Percentiles rank a stretch among this genome's conserved stretches.
These are phyloP conservation scores for Leptopilina syphax DNA, from an alignment of 2,888 invertebrate species.

Conservation along the genomic window DNA sequence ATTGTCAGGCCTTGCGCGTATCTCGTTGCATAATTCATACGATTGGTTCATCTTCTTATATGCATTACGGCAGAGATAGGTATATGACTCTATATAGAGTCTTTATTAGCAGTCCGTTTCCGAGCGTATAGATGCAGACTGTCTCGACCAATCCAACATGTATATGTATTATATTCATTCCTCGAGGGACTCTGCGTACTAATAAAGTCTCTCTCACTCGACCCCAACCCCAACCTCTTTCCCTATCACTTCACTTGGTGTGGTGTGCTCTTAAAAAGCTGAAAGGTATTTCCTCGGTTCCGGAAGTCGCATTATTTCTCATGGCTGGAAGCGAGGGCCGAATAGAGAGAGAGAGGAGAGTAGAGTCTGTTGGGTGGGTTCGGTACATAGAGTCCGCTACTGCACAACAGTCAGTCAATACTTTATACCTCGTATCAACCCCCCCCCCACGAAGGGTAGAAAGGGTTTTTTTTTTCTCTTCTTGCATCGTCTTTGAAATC, in stretches of 20 bases:
- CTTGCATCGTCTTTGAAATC: conserved; percentile 32
- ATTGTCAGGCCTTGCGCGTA: conserved; percentile 9
- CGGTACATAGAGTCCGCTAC: conserved; percentile 54
- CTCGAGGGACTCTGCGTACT: conserved; percentile 11
- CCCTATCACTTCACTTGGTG: conserved; percentile 48
- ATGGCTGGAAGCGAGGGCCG: conserved; percentile 60
- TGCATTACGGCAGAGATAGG: background rate
- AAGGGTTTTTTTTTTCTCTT: background rate
- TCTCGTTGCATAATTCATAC: conserved; percentile 33
- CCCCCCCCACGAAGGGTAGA: background rate
- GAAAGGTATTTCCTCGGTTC: conserved; percentile 62
- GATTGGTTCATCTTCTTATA: conserved; percentile 29
- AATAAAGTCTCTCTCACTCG: conserved; percentile 28
- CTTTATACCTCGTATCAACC: conserved; percentile 57
- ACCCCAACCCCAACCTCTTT: conserved; percentile 8
- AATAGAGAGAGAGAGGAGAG: conserved; percentile 33
- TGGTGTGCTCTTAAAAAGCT: conserved; percentile 57
- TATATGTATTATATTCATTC: conserved; percentile 28
- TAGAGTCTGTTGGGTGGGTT: conserved; percentile 43
- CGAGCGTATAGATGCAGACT: conserved; percentile 4
- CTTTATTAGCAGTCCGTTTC: conserved; percentile 27
- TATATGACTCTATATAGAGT: background rate
- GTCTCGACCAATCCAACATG: conserved; percentile 16
- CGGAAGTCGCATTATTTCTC: conserved; percentile 65
- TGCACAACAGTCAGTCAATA: conserved; percentile 64